Evolutionary conservation across 2,888 invertebrate species (phyloP), one percentile per base, ranked within the genome.

Genomic region (Ariolimax columbianus): DNA sequence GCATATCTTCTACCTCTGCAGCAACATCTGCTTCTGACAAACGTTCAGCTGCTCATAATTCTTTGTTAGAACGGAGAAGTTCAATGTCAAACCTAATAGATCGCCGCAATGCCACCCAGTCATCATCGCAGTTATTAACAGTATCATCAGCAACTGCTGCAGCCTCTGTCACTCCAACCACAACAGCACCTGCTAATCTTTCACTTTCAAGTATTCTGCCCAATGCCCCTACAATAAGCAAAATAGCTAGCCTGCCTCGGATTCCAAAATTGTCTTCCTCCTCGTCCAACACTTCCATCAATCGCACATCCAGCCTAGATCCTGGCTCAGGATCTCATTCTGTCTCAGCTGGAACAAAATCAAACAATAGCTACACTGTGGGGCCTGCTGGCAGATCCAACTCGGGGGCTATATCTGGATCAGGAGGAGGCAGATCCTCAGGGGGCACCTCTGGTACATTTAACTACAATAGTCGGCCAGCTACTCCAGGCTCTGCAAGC

Each of bases 161-260:
- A 82, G 70, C 86, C 80, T 59, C 86, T 55, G 43, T 84, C 77
- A 30, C 81, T 68, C 55, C 85, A 51, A 63, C 85, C 11, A 77
- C 77, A n/a, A 78, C 87, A 63, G 88, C 90, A 38, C 7, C 85
- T 59, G 70, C 78, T 36, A 85, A 82, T 70, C 88, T 90, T 33
- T 89, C 90, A 70, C 89, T 92, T 72, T 89, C 91, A 77, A 90
- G 90, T 47, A 91, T 91, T 86, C 87, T 92, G 11, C 91, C 91
- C 77, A 87, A 88, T 82, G 89, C 89, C 23, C 91, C 91, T 14
- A 90, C 91, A 82, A 89, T 89, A 26, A 91, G 90, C 86, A 91
- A 90, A 59, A 89, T 92, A 26, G 90, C 91, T 19, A 91, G 90
- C 85, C 88, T 92, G 79, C 91, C 92, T 26, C 89, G 90, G 70